These are phyloP conservation scores for Cinara cedri DNA, from an alignment of 2,888 invertebrate genomes.

Conservation along the genomic window DNA sequence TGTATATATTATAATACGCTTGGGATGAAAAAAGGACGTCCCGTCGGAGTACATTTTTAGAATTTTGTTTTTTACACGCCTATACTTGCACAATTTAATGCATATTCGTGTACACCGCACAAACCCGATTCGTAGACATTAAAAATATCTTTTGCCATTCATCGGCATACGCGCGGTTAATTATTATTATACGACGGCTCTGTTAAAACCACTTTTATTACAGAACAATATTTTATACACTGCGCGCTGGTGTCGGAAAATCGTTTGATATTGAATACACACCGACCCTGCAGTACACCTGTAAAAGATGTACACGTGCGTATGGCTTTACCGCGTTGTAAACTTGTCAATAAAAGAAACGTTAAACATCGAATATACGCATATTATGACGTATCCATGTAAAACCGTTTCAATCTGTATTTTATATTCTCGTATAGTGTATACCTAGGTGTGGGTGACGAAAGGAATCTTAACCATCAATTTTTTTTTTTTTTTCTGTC, in stretches of 20 bases:
- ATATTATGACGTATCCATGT: no score
- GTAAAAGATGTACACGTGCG: no score
- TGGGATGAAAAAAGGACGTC: no score
- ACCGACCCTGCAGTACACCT: no score
- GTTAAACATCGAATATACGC: not conserved
- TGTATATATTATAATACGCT: no score
- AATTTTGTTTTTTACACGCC: not conserved
- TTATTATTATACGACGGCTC: not conserved
- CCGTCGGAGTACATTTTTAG: not conserved
- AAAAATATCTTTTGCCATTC: constrained; percentile 6
- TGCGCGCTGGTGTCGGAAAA: not conserved
- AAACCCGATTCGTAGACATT: constrained; percentile 6
- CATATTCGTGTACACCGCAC: no score
- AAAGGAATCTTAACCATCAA: no score
- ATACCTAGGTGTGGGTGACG: no score
- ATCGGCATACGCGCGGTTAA: constrained; percentile 1
- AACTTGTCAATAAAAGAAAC: constrained; percentile 10
- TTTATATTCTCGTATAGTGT: no score
- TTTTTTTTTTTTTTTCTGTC: no score
- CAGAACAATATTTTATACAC: not conserved
- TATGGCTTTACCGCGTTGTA: not conserved
- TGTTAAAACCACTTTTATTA: constrained; percentile 4
- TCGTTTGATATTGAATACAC: not conserved
- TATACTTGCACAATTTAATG: no score
- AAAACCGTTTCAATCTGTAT: not conserved